phyloP scores from a whole-genome alignment of 2,888 invertebrate genomes.

The Drosophila pseudotakahashii region DNA sequence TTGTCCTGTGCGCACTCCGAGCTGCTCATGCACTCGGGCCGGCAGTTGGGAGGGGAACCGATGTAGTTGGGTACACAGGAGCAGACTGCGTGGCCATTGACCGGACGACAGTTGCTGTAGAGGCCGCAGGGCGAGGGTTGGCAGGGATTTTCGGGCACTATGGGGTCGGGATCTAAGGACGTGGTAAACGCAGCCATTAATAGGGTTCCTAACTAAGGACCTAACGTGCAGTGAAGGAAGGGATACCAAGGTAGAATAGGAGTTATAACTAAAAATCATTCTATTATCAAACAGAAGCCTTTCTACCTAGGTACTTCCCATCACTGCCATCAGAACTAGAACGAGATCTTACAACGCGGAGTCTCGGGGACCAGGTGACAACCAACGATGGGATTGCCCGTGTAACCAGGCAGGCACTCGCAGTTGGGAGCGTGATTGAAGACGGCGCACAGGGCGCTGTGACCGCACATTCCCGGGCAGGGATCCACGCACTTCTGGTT shows the following conservation, averaged over 20 bases:
- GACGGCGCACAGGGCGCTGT: slow-evolving; percentile 90
- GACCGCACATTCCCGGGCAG: slow-evolving; percentile 92
- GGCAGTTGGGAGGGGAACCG: slow-evolving; percentile 91
- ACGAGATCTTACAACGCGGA: slow-evolving; percentile 80
- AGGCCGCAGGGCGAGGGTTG: slow-evolving; percentile 91
- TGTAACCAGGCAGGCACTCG: slow-evolving; percentile 86
- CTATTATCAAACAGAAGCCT: too few species aligned
- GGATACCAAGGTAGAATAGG: slow-evolving; percentile 7
- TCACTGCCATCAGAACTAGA: slow-evolving; percentile 5
- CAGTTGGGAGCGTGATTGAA: slow-evolving; percentile 89
- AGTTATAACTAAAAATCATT: too few species aligned
- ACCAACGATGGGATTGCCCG: slow-evolving; percentile 86
- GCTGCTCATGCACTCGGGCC: slow-evolving; percentile 93
- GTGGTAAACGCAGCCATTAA: slow-evolving; percentile 48
- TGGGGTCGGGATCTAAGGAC: slow-evolving; percentile 74
- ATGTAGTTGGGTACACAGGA: slow-evolving; percentile 91
- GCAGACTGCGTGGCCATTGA: slow-evolving; percentile 91
- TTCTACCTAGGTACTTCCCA: slow-evolving; percentile 13
- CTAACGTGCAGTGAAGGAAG: slow-evolving; percentile 13
- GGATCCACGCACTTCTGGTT: slow-evolving; percentile 93
- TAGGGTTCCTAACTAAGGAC: slow-evolving; percentile 26
- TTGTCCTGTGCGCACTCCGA: slow-evolving; percentile 92
- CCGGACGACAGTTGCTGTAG: slow-evolving; percentile 90
- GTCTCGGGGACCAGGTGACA: slow-evolving; percentile 82
- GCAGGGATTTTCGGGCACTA: slow-evolving; percentile 86